Percentiles rank a stretch among this genome's conserved stretches.
Evolutionary conservation across 2,888 invertebrate species (phyloP).

Genomic region (Schrankia costaestrigalis): DNA sequence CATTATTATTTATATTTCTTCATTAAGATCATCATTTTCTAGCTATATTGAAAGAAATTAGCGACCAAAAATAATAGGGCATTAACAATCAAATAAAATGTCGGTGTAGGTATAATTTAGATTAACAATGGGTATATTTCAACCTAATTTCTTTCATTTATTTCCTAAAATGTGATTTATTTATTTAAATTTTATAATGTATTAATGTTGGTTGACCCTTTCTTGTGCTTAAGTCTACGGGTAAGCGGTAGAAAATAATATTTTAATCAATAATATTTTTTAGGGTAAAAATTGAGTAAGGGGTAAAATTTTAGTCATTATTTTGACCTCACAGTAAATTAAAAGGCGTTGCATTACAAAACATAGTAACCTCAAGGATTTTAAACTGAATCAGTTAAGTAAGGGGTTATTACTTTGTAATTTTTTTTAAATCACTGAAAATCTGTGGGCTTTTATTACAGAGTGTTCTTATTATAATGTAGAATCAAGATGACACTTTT

Average conservation of each 20-base stretch:
- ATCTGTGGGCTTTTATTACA: too few relatives aligned
- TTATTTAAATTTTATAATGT: constrained; percentile 7
- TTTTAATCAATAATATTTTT: too few relatives aligned
- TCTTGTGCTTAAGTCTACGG: not conserved
- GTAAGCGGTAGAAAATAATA: constrained; percentile 2
- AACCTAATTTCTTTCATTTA: constrained; percentile 18
- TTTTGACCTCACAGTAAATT: too few relatives aligned
- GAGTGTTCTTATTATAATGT: too few relatives aligned
- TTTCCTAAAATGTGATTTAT: constrained; percentile 9
- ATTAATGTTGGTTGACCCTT: constrained; percentile 2
- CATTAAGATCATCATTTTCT: constrained; percentile 11
- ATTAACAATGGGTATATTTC: constrained; percentile 1
- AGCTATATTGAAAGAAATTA: constrained; percentile 12
- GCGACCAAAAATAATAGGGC: not conserved
- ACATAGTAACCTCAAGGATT: too few relatives aligned
- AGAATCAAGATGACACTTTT: too few relatives aligned
- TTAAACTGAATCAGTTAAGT: too few relatives aligned
- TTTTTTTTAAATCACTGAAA: too few relatives aligned
- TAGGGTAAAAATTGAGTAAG: too few relatives aligned
- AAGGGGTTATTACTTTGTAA: too few relatives aligned
- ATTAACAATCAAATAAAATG: not conserved
- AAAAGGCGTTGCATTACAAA: too few relatives aligned
- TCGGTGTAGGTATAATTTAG: constrained; percentile 14
- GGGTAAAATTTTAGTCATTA: too few relatives aligned
- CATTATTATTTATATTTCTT: constrained; percentile 8